These are phyloP conservation scores for Caenorhabditis sp. DNA, from an alignment of 2,888 invertebrate species.

Conservation along the genomic window DNA sequence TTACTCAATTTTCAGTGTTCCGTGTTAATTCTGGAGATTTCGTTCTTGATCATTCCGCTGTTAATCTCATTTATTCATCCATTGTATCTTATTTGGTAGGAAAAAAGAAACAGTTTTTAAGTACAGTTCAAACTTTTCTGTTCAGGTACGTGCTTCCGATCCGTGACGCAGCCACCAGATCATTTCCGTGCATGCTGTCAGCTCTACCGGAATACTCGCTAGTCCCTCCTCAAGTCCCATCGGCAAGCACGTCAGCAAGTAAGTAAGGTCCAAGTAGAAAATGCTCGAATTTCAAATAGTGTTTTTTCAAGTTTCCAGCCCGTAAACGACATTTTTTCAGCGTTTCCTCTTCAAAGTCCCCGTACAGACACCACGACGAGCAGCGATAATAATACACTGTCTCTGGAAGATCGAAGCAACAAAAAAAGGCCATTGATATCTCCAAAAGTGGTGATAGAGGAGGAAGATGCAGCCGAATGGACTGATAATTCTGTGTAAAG, in stretches of 20 bases:
- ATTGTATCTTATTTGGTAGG: conserved; percentile 63
- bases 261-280: too few relatives aligned
- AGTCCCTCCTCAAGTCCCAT: conserved; percentile 61
- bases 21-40: conserved; percentile 51
- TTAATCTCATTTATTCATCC: conserved; percentile 64
- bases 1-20: conserved; percentile 53
- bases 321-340: conserved; percentile 8
- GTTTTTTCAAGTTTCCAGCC: not conserved
- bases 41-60: conserved; percentile 60
- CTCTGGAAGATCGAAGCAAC: conserved; percentile 2
- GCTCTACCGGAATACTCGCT: conserved; percentile 65
- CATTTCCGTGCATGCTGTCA: conserved; percentile 57
- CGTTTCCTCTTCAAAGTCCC: conserved; percentile 48
- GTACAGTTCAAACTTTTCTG: too few relatives aligned
- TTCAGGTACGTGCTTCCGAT: conserved; percentile 66
- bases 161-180: conserved; percentile 62
- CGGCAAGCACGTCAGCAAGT: conserved; percentile 54
- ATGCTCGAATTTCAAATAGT: too few relatives aligned
- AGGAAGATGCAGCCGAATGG: conserved; percentile 43
- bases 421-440: conserved; percentile 7
- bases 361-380: conserved; percentile 42
- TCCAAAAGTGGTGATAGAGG: conserved; percentile 44
- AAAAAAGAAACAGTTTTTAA: not conserved
- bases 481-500: conserved; percentile 37
- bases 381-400: conserved; percentile 35